Conservation (phyloP, 2,888 invertebrate genomes). For the Orthonychiurus folsomi region DNA sequence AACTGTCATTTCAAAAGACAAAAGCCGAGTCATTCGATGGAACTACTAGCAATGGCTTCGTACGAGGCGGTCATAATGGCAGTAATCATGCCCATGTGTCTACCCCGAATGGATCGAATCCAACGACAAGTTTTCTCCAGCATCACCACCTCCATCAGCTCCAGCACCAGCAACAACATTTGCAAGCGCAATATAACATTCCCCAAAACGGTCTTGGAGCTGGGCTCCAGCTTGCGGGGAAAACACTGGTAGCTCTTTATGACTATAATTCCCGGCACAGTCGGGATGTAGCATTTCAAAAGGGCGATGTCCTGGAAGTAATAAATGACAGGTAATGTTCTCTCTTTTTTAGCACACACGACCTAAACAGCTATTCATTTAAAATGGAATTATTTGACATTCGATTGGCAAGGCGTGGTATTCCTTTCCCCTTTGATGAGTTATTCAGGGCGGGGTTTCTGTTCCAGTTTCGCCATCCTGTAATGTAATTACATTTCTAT, state of each 20-base stretch:
- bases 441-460: too few species aligned
- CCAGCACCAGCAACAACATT: constrained; percentile 20
- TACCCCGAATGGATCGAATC: constrained; percentile 36
- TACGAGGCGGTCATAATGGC: constrained; percentile 26
- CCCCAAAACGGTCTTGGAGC: constrained; percentile 21
- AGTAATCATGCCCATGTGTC: constrained; percentile 34
- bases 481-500: too few species aligned
- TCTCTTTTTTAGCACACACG: constrained; percentile 12
- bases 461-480: too few species aligned
- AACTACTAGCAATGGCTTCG: constrained; percentile 32
- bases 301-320: constrained; percentile 93
- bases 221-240: constrained; percentile 42
- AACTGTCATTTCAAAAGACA: constrained; percentile 39
- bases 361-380: too few species aligned
- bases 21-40: constrained; percentile 37
- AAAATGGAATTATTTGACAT: too few species aligned
- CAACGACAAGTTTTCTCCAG: constrained; percentile 31
- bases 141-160: constrained; percentile 16
- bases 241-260: constrained; percentile 83
- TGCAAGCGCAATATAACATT: constrained; percentile 14
- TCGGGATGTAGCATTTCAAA: constrained; percentile 89
- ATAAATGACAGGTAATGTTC: constrained; percentile 72
- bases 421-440: too few species aligned
- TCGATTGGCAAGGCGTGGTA: neutral
- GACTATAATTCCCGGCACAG: constrained; percentile 91